Evolutionary conservation across 2,888 invertebrate genomes (phyloP), one percentile per base, ranked within the genome.

Genomic region (Glaucopsyche alexis): DNA sequence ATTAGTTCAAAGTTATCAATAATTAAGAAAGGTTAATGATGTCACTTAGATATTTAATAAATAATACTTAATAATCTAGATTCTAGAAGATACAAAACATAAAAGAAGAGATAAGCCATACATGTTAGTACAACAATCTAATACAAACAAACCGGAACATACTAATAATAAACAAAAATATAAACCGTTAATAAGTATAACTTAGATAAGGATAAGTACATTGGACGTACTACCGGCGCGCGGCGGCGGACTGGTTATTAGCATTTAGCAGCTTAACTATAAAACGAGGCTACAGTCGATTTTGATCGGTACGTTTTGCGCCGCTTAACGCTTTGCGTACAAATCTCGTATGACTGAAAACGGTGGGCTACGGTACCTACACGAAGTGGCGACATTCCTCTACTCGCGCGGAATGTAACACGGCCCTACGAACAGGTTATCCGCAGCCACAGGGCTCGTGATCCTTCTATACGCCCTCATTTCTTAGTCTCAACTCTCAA

Each of bases 361-460:
- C 84, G 82, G 85, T 83, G 84, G 84, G 78, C 80, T 91, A 90
- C 90, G 90, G 90, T 91, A 90, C 89, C 86, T 87, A 86, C 83
- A 81, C 80, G 80, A 83, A 84, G 84, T 84, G 88, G 87, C 90
- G 89, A 91, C 92, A 92, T 92, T 91, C 92, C 89, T 82, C 81
- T 84, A 84, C 87, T 82, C 83, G 86, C 82, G 81, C 86, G 89
- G 89, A 88, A 91, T 89, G 89, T 85, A 84, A 83, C 85, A 84
- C 85, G 85, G 87, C 87, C 87, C 89, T 87, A 85, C 85, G 84
- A 90, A 91, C 91, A 90, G 90, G 90, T 89, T 89, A 84, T 85
- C 81, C 83, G 75, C 80, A 82, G 82, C 81, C 83, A 76, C 79
- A 82, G 82, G 82, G 80, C 81, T 78, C 79, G 80, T 80, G 82